Conservation (phyloP, 23 tunicate genomes). For the Ciona savignyi region DNA sequence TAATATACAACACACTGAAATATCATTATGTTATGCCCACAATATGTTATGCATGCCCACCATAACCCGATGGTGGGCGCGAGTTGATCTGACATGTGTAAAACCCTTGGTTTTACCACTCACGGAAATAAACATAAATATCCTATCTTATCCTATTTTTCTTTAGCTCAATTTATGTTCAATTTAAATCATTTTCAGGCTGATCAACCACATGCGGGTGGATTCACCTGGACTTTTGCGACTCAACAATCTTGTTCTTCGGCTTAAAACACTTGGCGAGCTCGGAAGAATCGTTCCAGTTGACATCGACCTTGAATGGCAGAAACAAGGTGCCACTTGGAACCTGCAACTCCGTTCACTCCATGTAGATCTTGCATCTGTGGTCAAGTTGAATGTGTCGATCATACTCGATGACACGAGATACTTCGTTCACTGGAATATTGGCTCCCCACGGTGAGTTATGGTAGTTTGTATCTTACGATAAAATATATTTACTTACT, state of each 20-base stretch:
- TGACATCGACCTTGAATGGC: slow-evolving; percentile 11
- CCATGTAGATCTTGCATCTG: background rate
- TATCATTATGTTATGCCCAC: no score
- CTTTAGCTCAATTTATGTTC: background rate
- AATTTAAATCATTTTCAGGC: no score
- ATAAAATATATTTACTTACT: no score
- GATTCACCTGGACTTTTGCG: slow-evolving; percentile 6
- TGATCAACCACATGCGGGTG: background rate
- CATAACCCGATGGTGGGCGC: no score
- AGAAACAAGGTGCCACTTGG: background rate
- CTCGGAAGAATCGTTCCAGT: slow-evolving; percentile 5
- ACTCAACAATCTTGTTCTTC: background rate
- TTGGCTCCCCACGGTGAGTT: background rate
- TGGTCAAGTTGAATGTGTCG: slow-evolving; percentile 5
- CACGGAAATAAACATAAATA: no score
- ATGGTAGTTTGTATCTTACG: no score
- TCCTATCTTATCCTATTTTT: no score
- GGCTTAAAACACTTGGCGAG: slow-evolving; percentile 4
- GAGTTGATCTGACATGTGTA: no score
- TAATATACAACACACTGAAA: no score
- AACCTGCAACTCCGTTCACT: background rate
- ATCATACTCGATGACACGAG: slow-evolving; percentile 2
- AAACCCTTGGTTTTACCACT: no score
- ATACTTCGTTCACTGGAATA: slow-evolving; percentile 1
- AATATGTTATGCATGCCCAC: no score